Evolutionary conservation across 1,140 invertebrate species (phyloP).

Genomic region (Lepidurus packardi): DNA sequence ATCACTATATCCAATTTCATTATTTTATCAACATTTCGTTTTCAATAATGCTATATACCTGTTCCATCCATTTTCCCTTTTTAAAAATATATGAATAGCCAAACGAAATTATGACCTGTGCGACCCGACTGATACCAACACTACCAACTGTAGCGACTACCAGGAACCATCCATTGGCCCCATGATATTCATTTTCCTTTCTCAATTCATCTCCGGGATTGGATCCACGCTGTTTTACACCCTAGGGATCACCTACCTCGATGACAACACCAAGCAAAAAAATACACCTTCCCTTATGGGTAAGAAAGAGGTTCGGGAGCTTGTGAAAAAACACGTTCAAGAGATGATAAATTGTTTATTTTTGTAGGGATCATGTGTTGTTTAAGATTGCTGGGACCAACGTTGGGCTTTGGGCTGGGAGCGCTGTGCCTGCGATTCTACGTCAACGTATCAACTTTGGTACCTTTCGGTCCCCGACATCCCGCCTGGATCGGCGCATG

Average conservation of each 20-base stretch:
- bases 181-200: slow-evolving; percentile 56
- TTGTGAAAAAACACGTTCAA: background rate
- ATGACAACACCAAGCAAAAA: slow-evolving; percentile 64
- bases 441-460: slow-evolving; percentile 60
- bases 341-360: background rate
- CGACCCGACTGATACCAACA: background rate
- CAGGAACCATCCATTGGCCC: slow-evolving; percentile 39
- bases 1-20: background rate
- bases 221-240: slow-evolving; percentile 60
- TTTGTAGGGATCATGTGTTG: slow-evolving; percentile 40
- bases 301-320: slow-evolving; percentile 40
- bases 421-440: slow-evolving; percentile 63
- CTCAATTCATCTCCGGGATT: slow-evolving; percentile 60
- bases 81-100: background rate
- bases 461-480: slow-evolving; percentile 60
- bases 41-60: background rate
- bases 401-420: slow-evolving; percentile 62
- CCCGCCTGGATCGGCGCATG: slow-evolving; percentile 70
- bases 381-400: slow-evolving; percentile 63
- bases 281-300: slow-evolving; percentile 61
- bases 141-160: slow-evolving; percentile 12
- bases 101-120: slow-evolving; percentile 27
- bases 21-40: background rate
- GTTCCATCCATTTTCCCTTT: background rate
- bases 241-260: slow-evolving; percentile 61